Conservation (phyloP, 2,888 invertebrate species). For the Euphydryas editha region DNA sequence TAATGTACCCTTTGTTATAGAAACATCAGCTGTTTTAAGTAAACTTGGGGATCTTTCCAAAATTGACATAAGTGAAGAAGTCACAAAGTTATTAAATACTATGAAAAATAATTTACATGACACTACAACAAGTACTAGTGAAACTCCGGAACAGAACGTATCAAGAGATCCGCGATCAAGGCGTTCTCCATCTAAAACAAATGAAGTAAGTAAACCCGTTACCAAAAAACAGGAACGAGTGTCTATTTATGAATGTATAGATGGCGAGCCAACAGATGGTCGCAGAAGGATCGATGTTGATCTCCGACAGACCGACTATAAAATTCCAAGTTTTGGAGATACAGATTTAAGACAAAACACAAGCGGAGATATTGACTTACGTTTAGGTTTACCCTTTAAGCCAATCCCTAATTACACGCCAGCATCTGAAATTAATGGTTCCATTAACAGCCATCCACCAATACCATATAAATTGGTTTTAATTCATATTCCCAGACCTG, state of each 20-base stretch:
- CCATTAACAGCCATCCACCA: constrained; percentile 89
- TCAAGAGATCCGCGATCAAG: constrained; percentile 72
- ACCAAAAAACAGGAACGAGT: constrained; percentile 68
- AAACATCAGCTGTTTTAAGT: constrained; percentile 81
- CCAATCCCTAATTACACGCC: constrained; percentile 92
- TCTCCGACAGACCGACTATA: constrained; percentile 79
- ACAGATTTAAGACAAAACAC: constrained; percentile 85
- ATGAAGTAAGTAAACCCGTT: constrained; percentile 52
- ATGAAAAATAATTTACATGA: constrained; percentile 82
- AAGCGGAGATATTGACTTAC: constrained; percentile 89
- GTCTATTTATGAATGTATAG: constrained; percentile 85
- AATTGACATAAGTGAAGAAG: constrained; percentile 89
- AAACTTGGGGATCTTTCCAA: constrained; percentile 88
- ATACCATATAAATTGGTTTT: constrained; percentile 86
- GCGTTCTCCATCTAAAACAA: constrained; percentile 68
- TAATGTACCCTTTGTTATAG: constrained; percentile 80
- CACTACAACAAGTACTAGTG: constrained; percentile 51
- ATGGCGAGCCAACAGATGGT: constrained; percentile 80
- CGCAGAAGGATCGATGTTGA: constrained; percentile 79
- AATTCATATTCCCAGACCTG: constrained; percentile 88
- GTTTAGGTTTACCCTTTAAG: constrained; percentile 90
- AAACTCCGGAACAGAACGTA: constrained; percentile 54
- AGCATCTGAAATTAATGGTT: constrained; percentile 94
- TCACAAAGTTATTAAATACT: constrained; percentile 86
- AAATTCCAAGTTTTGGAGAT: constrained; percentile 84